These are phyloP conservation scores for Ptilorrhoa leucosticta DNA, from an alignment of 2,113 vertebrate species.

Conservation along the genomic window DNA sequence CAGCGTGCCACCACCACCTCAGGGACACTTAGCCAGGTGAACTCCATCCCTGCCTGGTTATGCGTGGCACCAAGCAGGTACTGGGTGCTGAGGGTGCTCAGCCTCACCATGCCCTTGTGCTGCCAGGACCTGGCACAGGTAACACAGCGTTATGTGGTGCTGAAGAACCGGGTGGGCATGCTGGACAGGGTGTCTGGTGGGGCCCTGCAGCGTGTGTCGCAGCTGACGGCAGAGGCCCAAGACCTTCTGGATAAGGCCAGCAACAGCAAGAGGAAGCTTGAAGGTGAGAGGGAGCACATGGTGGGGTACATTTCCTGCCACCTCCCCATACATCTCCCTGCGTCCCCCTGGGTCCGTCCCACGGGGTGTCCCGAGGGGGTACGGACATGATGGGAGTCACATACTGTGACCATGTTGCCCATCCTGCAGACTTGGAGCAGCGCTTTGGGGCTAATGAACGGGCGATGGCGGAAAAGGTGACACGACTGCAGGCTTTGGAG, in stretches of 20 bases:
- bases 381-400: rapidly evolving
- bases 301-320: not conserved
- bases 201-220: constrained; percentile 57
- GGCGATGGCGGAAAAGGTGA: constrained; percentile 71
- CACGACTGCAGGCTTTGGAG: constrained; percentile 70
- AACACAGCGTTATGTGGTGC: constrained; percentile 57
- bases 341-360: not conserved
- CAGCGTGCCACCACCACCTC: constrained; percentile 62
- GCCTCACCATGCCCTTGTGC: not conserved
- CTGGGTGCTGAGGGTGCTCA: not conserved
- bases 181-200: constrained; percentile 36
- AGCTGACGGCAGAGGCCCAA: constrained; percentile 71
- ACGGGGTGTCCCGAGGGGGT: not conserved
- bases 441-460: constrained; percentile 75
- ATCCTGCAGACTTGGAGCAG: constrained; percentile 71
- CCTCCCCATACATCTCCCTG: rapidly evolving
- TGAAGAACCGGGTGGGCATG: constrained; percentile 66
- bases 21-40: constrained; percentile 66
- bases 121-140: constrained; percentile 74
- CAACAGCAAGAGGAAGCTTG: constrained; percentile 70
- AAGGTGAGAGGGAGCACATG: constrained; percentile 40
- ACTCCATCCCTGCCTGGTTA: not conserved
- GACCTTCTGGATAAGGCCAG: constrained; percentile 75
- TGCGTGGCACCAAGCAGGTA: rapidly evolving
- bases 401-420: not conserved